Evolutionary conservation across 1,140 invertebrate genomes (phyloP).

Genomic region (Aphis craccivora): DNA sequence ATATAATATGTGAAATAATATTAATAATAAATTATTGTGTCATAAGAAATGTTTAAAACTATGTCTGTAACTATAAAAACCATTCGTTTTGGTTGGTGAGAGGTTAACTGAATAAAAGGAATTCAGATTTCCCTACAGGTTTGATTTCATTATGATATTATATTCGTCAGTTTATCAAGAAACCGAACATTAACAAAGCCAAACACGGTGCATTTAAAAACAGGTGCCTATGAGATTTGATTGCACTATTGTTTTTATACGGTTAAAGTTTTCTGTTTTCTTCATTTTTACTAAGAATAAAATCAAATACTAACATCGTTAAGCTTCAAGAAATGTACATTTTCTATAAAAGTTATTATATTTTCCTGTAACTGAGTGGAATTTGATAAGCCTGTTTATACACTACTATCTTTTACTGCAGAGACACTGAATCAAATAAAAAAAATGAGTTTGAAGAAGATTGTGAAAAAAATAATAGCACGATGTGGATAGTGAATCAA

Average conservation of each 20-base stretch:
- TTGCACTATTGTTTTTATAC: background rate
- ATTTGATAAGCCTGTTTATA: background rate
- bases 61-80: background rate
- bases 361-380: background rate
- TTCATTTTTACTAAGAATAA: background rate
- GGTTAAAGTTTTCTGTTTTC: background rate
- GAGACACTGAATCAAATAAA: background rate
- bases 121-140: background rate
- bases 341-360: background rate
- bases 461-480: background rate
- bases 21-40: background rate
- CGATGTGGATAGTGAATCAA: background rate
- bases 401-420: background rate
- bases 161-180: background rate
- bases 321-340: background rate
- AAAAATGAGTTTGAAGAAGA: background rate
- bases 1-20: background rate
- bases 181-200: background rate
- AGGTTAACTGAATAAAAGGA: background rate
- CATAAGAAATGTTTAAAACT: background rate
- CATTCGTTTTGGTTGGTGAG: background rate
- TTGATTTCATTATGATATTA: slow-evolving; percentile 14
- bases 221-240: background rate
- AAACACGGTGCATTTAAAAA: background rate
- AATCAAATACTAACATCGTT: background rate